These are phyloP conservation scores for Erynnis tages DNA, from an alignment of 2,888 invertebrate species.

Conservation along the genomic window DNA sequence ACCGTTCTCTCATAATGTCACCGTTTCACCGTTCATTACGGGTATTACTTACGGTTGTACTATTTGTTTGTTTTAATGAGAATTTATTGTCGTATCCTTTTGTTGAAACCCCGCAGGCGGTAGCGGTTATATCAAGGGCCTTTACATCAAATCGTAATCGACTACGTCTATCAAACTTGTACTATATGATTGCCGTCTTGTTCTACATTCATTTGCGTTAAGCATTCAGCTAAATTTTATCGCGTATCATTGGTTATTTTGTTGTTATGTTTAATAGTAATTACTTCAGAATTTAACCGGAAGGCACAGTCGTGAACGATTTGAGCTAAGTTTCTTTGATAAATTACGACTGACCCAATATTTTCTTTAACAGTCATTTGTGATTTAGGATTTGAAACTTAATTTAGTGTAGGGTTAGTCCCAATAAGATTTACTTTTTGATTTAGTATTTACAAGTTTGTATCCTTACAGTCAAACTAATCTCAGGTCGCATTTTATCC, in stretches of 20 bases:
- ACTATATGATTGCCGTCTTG: constrained; percentile 8
- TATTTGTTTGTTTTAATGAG: constrained; percentile 25
- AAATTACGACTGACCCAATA: too few species aligned
- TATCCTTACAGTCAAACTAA: too few species aligned
- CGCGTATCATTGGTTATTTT: too few species aligned
- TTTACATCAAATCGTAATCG: constrained; percentile 19
- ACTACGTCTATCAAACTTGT: constrained; percentile 13
- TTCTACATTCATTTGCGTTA: constrained; percentile 3
- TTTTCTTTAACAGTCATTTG: too few species aligned
- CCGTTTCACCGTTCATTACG: constrained; percentile 14
- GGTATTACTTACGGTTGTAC: constrained; percentile 13
- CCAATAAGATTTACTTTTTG: too few species aligned
- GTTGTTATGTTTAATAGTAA: too few species aligned
- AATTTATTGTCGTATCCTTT: constrained; percentile 20
- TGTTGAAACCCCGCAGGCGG: constrained; percentile 13
- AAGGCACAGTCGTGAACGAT: too few species aligned
- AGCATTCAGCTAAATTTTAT: not conserved
- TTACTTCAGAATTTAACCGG: not conserved
- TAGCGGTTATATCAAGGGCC: constrained; percentile 6
- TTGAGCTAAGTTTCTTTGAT: too few species aligned
- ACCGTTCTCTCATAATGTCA: constrained; percentile 7
- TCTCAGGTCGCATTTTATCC: too few species aligned
- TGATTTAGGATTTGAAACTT: too few species aligned
- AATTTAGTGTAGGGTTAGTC: too few species aligned
- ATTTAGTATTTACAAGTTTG: too few species aligned